phyloP scores from a whole-genome alignment of 2,888 invertebrate species.

The Tanytarsus gracilentus region DNA sequence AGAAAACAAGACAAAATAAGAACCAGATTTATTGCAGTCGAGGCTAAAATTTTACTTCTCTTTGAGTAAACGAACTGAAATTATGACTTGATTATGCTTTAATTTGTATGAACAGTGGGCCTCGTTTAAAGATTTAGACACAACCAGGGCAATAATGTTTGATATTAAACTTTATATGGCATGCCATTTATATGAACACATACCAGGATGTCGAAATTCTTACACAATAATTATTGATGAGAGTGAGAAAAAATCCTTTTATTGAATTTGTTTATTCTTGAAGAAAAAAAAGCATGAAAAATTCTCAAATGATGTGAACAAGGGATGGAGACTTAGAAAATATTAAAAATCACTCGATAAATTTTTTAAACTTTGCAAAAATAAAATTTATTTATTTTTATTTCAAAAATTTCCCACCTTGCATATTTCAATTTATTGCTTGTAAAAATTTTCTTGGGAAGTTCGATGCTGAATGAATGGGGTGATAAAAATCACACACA shows the following conservation, averaged over 20 bases:
- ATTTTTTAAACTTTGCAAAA: too few relatives aligned
- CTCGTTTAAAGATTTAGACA: neutral
- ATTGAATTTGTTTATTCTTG: constrained; percentile 17
- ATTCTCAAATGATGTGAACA: too few relatives aligned
- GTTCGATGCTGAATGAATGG: neutral
- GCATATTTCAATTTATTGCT: too few relatives aligned
- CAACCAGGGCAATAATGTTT: neutral
- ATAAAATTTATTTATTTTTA: too few relatives aligned
- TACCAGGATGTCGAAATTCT: neutral
- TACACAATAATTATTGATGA: neutral
- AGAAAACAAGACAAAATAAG: constrained; percentile 25
- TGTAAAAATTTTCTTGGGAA: too few relatives aligned
- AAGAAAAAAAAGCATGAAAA: too few relatives aligned
- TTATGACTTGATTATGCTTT: constrained; percentile 18
- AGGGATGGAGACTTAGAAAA: too few relatives aligned
- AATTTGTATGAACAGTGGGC: constrained; percentile 1
- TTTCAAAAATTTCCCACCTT: too few relatives aligned
- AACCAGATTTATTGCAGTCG: constrained; percentile 12
- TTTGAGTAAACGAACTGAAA: neutral
- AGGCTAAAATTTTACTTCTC: neutral
- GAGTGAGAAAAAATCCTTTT: constrained; percentile 1
- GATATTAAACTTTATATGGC: neutral
- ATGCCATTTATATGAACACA: neutral
- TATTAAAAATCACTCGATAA: too few relatives aligned
- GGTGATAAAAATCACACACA: constrained; percentile 25